A percentile compares a stretch with the other conserved stretches of the same genome.
These are phyloP conservation scores for Nymphalis polychloros DNA, from an alignment of 2,888 invertebrate genomes.

Conservation along the genomic window DNA sequence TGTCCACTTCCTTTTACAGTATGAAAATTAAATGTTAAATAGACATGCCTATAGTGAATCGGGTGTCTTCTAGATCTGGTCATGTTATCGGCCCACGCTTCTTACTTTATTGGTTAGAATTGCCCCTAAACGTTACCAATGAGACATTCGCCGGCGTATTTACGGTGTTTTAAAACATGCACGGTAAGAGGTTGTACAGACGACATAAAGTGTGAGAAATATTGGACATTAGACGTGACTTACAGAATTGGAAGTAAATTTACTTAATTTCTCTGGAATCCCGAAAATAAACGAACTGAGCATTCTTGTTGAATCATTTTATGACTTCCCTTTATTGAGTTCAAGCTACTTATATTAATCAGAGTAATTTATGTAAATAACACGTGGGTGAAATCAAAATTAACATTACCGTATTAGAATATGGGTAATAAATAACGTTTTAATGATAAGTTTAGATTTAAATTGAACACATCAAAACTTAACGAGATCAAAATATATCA, in stretches of 20 bases:
- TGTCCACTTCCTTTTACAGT: conserved; percentile 29
- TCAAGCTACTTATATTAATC: conserved; percentile 30
- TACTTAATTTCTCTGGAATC: conserved; percentile 37
- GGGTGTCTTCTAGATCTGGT: conserved; percentile 57
- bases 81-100: conserved; percentile 68
- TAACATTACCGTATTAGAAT: conserved; percentile 22
- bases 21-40: conserved; percentile 37
- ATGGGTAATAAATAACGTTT: conserved; percentile 3
- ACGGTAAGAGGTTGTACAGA: conserved; percentile 54
- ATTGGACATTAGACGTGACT: conserved; percentile 51
- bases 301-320: conserved; percentile 23
- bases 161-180: conserved; percentile 66
- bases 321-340: conserved; percentile 26
- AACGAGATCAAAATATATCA: conserved; percentile 3
- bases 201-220: conserved; percentile 67
- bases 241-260: conserved; percentile 39
- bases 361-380: conserved; percentile 33
- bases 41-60: conserved; percentile 22
- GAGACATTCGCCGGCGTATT: conserved; percentile 76
- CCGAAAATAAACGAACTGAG: conserved; percentile 21
- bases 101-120: conserved; percentile 77
- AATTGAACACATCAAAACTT: background rate
- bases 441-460: background rate
- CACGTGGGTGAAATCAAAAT: conserved; percentile 24
- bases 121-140: conserved; percentile 80